These are phyloP conservation scores for Colaptes auratus DNA, from an alignment of 2,113 vertebrate species.

Conservation along the genomic window DNA sequence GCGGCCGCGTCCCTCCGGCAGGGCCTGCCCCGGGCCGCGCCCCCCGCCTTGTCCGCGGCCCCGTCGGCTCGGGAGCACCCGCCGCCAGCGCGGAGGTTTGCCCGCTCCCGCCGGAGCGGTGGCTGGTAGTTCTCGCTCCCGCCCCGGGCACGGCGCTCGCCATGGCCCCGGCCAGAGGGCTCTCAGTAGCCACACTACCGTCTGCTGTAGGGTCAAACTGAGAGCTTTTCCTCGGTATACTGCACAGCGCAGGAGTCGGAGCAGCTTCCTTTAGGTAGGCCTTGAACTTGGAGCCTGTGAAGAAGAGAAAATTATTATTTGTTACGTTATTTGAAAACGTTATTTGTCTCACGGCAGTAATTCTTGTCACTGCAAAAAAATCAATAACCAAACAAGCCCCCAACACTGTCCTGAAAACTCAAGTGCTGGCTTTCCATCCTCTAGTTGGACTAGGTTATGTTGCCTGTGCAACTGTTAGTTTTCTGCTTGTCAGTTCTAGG, in stretches of 20 bases:
- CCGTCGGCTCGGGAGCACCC: not conserved
- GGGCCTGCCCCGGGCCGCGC: not conserved
- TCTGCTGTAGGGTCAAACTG: not conserved
- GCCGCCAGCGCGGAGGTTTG: not conserved
- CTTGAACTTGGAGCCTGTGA: not conserved
- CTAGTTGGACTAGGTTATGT: not conserved
- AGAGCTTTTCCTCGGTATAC: not conserved
- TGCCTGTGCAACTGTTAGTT: not conserved
- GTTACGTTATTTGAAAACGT: too few species aligned
- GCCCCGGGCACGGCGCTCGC: not conserved
- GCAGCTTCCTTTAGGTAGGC: slow-evolving; percentile 26
- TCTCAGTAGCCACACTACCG: not conserved
- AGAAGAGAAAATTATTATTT: not conserved
- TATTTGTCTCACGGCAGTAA: not conserved
- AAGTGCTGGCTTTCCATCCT: not conserved
- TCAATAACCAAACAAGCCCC: not conserved
- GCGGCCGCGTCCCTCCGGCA: not conserved
- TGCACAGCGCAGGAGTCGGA: not conserved
- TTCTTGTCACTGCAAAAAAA: not conserved
- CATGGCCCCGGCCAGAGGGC: not conserved
- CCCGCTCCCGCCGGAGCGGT: not conserved
- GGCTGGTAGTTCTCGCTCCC: not conserved
- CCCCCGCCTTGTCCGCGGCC: not conserved
- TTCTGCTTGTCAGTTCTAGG: not conserved
- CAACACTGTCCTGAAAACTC: not conserved